phyloP scores from a whole-genome alignment of 2,113 vertebrate genomes.

The Arenaria interpres region DNA sequence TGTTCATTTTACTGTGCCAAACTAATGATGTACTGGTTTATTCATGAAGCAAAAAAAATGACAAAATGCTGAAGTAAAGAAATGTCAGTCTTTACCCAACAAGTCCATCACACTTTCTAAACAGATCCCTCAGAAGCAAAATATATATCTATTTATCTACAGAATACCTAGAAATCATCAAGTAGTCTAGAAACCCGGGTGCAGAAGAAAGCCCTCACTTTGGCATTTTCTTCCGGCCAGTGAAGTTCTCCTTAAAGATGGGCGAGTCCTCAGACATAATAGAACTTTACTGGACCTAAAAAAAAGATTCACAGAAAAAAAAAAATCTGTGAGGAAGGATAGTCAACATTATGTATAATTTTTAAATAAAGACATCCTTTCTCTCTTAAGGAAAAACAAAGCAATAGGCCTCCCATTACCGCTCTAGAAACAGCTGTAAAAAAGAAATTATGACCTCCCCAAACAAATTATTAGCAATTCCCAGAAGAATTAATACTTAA shows the following conservation, averaged over 20 bases:
- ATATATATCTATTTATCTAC: not conserved
- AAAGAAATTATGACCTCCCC: not conserved
- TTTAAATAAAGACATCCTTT: not conserved
- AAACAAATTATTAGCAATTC: not conserved
- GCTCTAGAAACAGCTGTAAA: not conserved
- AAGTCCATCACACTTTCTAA: not conserved
- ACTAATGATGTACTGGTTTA: not conserved
- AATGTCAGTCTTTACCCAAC: not conserved
- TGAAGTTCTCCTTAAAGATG: not conserved
- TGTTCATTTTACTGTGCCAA: not conserved
- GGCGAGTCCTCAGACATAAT: not conserved
- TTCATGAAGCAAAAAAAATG: not conserved
- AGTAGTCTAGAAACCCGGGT: not conserved
- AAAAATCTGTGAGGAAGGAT: not conserved
- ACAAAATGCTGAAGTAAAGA: not conserved
- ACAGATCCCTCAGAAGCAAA: not conserved
- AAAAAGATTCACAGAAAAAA: not conserved
- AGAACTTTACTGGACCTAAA: not conserved
- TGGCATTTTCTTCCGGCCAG: not conserved
- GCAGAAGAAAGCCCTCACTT: not conserved
- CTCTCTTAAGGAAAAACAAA: not conserved
- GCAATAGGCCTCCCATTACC: rapidly evolving
- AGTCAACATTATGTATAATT: not conserved
- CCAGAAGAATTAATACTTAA: not conserved
- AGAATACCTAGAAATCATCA: not conserved